These are phyloP conservation scores for Andinoacara biseriatus DNA, from an alignment of 2,113 vertebrate species.

Conservation along the genomic window DNA sequence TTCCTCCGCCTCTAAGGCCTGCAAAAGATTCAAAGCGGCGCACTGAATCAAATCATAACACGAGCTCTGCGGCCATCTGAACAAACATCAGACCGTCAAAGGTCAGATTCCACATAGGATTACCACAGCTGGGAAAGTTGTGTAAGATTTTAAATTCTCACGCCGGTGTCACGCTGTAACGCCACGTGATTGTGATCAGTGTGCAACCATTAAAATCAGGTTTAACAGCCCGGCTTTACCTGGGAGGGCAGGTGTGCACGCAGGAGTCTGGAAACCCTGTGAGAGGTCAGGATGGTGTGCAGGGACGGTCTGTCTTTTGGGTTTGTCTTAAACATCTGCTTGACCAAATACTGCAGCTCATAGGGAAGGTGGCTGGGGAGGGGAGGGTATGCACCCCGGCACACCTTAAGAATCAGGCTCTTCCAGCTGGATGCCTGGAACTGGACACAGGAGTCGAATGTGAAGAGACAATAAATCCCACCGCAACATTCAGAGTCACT, in stretches of 20 bases:
- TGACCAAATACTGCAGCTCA: slow-evolving; percentile 88
- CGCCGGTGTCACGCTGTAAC: slow-evolving; percentile 10
- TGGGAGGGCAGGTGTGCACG: slow-evolving; percentile 76
- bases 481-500: not conserved
- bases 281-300: slow-evolving; percentile 86
- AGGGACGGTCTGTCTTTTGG: slow-evolving; percentile 89
- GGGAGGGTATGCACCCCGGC: slow-evolving; percentile 86
- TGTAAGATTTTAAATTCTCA: slow-evolving; percentile 41
- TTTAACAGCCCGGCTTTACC: slow-evolving; percentile 69
- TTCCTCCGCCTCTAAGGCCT: slow-evolving; percentile 45
- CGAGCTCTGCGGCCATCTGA: slow-evolving; percentile 49
- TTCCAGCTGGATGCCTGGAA: slow-evolving; percentile 95
- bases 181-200: not conserved
- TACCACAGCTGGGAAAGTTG: slow-evolving; percentile 37
- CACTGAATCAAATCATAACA: slow-evolving; percentile 40
- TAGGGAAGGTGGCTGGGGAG: slow-evolving; percentile 87
- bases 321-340: slow-evolving; percentile 92
- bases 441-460: slow-evolving; percentile 68
- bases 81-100: slow-evolving; percentile 49
- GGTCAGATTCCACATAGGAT: slow-evolving; percentile 41
- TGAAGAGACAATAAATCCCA: slow-evolving; percentile 12
- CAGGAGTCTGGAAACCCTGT: slow-evolving; percentile 78
- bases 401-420: slow-evolving; percentile 92
- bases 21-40: slow-evolving; percentile 24
- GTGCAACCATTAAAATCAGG: not conserved